A percentile compares a stretch with the other conserved stretches of the same genome.
Evolutionary conservation across 1,140 invertebrate species (phyloP).

Genomic region (Tetramorium simillimum): DNA sequence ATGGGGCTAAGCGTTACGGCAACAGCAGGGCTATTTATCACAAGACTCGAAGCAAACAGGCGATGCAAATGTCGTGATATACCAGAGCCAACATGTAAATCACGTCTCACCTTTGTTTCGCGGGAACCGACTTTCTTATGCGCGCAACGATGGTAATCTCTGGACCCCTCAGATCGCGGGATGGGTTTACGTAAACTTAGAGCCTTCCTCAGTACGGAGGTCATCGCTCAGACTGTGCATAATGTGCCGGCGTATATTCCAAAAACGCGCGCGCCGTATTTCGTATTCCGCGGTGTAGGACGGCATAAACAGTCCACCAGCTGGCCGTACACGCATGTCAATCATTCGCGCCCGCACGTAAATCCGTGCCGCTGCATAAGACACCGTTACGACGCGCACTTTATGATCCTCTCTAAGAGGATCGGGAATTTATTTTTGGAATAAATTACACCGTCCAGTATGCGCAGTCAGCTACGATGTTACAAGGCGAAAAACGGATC

Average conservation of each 20-base stretch:
- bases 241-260: slow-evolving; percentile 44
- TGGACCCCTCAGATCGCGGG: slow-evolving; percentile 47
- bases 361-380: slow-evolving; percentile 33
- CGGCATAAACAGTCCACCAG: slow-evolving; percentile 39
- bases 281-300: slow-evolving; percentile 44
- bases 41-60: slow-evolving; percentile 53
- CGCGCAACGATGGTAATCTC: slow-evolving; percentile 58
- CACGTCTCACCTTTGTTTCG: slow-evolving; percentile 56
- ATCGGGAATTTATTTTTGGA: slow-evolving; percentile 44
- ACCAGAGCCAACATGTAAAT: slow-evolving; percentile 58
- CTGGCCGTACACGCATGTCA: slow-evolving; percentile 37
- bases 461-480: background rate
- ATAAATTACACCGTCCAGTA: slow-evolving; percentile 38
- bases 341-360: slow-evolving; percentile 40
- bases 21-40: slow-evolving; percentile 51
- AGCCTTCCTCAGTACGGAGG: slow-evolving; percentile 10
- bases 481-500: slow-evolving; percentile 29
- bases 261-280: slow-evolving; percentile 32
- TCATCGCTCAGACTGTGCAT: slow-evolving; percentile 51
- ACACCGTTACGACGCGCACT: background rate
- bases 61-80: slow-evolving; percentile 60
- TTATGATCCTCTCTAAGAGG: slow-evolving; percentile 16
- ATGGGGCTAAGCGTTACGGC: slow-evolving; percentile 36
- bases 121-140: slow-evolving; percentile 48
- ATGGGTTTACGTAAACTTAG: slow-evolving; percentile 53